Evolutionary conservation across 1,140 invertebrate genomes (phyloP).

Genomic region (Drosophila biarmipes): DNA sequence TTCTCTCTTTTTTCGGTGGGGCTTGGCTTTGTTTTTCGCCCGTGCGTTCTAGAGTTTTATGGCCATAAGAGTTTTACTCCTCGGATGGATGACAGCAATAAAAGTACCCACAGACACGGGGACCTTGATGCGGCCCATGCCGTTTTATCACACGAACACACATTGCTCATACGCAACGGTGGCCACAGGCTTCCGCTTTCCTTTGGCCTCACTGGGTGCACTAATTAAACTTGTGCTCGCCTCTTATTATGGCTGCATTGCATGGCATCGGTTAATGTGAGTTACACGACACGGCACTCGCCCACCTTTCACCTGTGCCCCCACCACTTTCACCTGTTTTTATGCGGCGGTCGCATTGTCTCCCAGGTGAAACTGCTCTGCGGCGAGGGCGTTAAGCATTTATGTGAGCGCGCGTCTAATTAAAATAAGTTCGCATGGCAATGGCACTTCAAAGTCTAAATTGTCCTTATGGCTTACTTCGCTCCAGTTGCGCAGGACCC

Average conservation of each 20-base stretch:
- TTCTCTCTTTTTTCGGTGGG: slow-evolving; percentile 37
- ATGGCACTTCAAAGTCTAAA: slow-evolving; percentile 83
- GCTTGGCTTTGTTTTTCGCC: slow-evolving; percentile 62
- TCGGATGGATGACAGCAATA: slow-evolving; percentile 81
- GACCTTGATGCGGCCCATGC: slow-evolving; percentile 67
- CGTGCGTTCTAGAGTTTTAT: slow-evolving; percentile 78
- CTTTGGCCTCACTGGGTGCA: slow-evolving; percentile 73
- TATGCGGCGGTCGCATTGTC: slow-evolving; percentile 69
- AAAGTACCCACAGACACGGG: slow-evolving; percentile 56
- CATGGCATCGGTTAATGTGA: slow-evolving; percentile 82
- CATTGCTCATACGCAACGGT: slow-evolving; percentile 81
- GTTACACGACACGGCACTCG: slow-evolving; percentile 60
- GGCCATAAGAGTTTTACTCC: slow-evolving; percentile 80
- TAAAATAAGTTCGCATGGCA: slow-evolving; percentile 82
- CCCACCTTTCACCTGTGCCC: background rate
- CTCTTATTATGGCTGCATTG: slow-evolving; percentile 82
- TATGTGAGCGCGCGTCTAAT: slow-evolving; percentile 76
- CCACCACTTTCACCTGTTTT: slow-evolving; percentile 47
- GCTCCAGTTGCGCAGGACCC: slow-evolving; percentile 49
- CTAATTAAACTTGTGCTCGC: slow-evolving; percentile 80
- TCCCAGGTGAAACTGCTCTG: slow-evolving; percentile 50
- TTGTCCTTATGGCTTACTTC: slow-evolving; percentile 79
- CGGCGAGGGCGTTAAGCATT: slow-evolving; percentile 70
- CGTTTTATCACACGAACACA: slow-evolving; percentile 80
- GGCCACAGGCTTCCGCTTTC: slow-evolving; percentile 66